phyloP scores from a whole-genome alignment of 2,113 vertebrate genomes.

The Nymphicus hollandicus region DNA sequence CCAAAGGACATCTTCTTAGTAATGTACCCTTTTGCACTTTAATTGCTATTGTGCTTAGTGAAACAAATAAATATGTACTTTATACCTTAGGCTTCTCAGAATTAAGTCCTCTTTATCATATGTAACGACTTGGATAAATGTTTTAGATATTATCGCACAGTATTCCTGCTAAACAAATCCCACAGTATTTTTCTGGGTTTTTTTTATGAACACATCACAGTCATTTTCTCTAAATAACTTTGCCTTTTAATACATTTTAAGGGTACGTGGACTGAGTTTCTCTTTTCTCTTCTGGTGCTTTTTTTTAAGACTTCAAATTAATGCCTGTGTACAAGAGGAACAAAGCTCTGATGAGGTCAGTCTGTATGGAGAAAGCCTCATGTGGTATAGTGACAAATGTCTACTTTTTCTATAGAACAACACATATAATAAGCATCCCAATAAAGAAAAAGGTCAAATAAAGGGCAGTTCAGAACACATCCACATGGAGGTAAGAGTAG shows the following conservation, averaged over 20 bases:
- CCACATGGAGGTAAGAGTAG: not conserved
- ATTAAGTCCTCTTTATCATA: not conserved
- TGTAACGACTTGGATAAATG: not conserved
- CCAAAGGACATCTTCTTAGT: not conserved
- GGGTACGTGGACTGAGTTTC: not conserved
- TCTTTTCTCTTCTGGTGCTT: fast-evolving
- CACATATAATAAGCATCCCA: not conserved
- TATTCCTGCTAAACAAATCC: not conserved
- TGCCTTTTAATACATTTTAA: not conserved
- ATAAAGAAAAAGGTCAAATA: not conserved
- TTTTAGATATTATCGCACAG: not conserved
- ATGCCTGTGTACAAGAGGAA: not conserved
- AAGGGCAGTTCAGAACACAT: not conserved
- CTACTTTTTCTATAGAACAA: not conserved
- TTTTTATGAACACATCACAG: not conserved
- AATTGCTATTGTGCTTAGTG: not conserved
- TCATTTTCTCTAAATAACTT: not conserved
- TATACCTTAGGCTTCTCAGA: not conserved
- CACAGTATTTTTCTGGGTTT: not conserved
- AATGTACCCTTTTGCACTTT: not conserved
- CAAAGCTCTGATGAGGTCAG: not conserved
- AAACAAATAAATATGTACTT: not conserved
- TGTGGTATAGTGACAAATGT: not conserved
- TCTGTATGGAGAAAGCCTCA: not conserved
- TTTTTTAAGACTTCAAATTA: not conserved